Evolutionary conservation across 2,113 vertebrate species (phyloP).

Genomic region (Neolamprologus modestus): DNA sequence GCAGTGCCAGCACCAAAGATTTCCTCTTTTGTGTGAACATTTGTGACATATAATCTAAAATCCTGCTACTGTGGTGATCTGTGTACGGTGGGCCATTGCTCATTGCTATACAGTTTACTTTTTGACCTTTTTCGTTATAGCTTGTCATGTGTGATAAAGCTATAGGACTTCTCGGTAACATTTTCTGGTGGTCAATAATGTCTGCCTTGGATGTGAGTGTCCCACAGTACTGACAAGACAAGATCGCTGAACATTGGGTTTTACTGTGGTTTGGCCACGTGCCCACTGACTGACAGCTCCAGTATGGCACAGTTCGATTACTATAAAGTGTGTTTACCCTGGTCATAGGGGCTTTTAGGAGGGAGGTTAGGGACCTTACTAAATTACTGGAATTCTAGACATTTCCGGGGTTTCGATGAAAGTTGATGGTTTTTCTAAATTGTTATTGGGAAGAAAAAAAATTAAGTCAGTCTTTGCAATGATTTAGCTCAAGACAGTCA

Average conservation of each 20-base stretch:
- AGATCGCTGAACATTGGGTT: background rate
- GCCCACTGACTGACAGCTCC: background rate
- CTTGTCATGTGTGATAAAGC: background rate
- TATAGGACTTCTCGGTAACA: background rate
- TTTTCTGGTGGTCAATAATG: background rate
- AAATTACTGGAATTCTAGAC: background rate
- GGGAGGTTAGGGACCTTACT: background rate
- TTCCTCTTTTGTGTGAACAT: background rate
- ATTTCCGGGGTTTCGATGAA: background rate
- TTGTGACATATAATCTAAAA: background rate
- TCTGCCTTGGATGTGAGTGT: background rate
- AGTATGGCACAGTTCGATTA: background rate
- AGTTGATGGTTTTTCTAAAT: background rate
- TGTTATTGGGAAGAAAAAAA: background rate
- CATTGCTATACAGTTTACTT: background rate
- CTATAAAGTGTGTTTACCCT: background rate
- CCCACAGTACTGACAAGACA: background rate
- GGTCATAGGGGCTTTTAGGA: background rate
- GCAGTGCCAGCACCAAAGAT: background rate
- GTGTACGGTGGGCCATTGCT: background rate
- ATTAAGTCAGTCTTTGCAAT: background rate
- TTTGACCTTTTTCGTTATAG: background rate
- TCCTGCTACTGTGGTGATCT: background rate
- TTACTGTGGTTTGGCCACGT: background rate
- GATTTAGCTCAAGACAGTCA: background rate